phyloP scores from a whole-genome alignment of 2,113 vertebrate genomes.

The Mus musculus region GRCm39 chr2:119292501-119293000 shows the following conservation, averaged over 20 bases:
- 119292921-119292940: not conserved
- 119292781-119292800: not conserved
- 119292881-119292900: not conserved
- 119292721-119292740: not conserved
- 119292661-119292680: not conserved
- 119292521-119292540: conserved; percentile 12
- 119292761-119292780: not conserved
- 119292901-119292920: not conserved
- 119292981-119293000: not conserved
- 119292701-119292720: not conserved
- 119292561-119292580: not conserved
- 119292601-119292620: not conserved
- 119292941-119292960: not conserved
- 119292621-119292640: not conserved
- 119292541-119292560: not conserved
- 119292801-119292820: not conserved
- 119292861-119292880: not conserved
- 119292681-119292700: not conserved
- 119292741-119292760: not conserved
- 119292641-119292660: not conserved
- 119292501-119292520: conserved; percentile 2
- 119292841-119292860: not conserved
- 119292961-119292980: not conserved
- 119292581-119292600: too few species aligned
- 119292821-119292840: not conserved